Percentiles rank a stretch among this genome's conserved stretches.
These are phyloP conservation scores for Poeciliopsis turneri DNA, from an alignment of 2,797 vertebrate genomes.

Conservation along the genomic window DNA sequence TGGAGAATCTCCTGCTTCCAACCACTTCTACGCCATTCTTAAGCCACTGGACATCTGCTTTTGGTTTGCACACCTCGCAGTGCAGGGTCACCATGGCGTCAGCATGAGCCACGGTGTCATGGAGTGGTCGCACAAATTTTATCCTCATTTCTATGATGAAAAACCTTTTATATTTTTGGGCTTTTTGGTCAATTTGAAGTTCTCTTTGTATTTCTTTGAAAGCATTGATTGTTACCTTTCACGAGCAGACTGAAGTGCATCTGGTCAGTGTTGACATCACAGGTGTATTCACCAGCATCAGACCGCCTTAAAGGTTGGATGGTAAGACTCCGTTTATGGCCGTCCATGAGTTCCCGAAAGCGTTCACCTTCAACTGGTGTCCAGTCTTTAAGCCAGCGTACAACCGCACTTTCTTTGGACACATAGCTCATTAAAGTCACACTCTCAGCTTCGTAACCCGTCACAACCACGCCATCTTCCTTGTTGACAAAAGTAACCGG, in stretches of 20 bases:
- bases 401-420: conserved; percentile 75
- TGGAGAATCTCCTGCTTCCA: conserved; percentile 74
- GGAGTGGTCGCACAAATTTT: conserved; percentile 81
- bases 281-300: conserved; percentile 87
- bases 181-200: not conserved
- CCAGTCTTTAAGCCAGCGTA: conserved; percentile 86
- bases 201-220: not conserved
- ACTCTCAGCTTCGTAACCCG: conserved; percentile 82
- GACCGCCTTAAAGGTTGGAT: conserved; percentile 82
- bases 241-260: conserved; percentile 85
- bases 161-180: not conserved
- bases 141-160: conserved; percentile 83
- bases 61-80: conserved; percentile 81
- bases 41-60: conserved; percentile 84
- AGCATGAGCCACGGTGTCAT: conserved; percentile 81
- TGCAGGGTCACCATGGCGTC: conserved; percentile 82
- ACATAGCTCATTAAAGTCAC: conserved; percentile 81
- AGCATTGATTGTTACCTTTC: conserved; percentile 77
- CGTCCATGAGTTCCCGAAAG: conserved; percentile 77
- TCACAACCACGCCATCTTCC: conserved; percentile 77
- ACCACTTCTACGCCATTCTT: conserved; percentile 78
- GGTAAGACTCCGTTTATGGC: conserved; percentile 79
- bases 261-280: conserved; percentile 84
- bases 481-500: conserved; percentile 82
- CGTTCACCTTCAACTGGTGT: conserved; percentile 78